Conservation (phyloP, 2,113 vertebrate species). For the Limanda limanda region DNA sequence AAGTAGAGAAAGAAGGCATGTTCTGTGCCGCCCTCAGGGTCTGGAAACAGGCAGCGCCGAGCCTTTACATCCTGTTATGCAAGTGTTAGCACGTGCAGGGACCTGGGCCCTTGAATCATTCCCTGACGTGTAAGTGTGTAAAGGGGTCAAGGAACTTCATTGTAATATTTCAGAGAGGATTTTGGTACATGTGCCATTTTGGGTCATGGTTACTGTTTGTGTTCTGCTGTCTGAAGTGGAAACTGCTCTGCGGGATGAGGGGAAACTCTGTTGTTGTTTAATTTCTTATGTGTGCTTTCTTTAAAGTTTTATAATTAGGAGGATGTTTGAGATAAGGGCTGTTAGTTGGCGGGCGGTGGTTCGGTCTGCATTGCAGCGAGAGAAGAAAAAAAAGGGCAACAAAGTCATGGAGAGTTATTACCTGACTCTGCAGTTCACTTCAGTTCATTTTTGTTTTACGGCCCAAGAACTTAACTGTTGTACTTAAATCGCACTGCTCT, state of each 20-base stretch:
- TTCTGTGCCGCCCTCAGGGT: conserved; percentile 20
- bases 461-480: background rate
- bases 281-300: conserved; percentile 1
- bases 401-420: background rate
- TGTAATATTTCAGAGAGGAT: no score
- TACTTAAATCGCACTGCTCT: background rate
- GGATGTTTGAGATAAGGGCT: conserved; percentile 12
- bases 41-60: background rate
- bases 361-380: conserved; percentile 6
- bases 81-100: background rate
- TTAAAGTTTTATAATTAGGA: background rate
- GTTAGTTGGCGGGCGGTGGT: background rate
- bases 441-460: background rate
- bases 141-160: no score
- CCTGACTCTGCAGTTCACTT: background rate
- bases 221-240: background rate
- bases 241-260: background rate
- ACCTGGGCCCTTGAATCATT: background rate
- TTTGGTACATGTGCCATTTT: no score
- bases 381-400: background rate
- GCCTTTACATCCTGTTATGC: background rate
- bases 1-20: conserved; percentile 35
- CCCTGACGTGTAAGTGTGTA: background rate
- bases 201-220: no score
- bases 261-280: conserved; percentile 18